Evolutionary conservation across 2,888 invertebrate species (phyloP), one percentile per base, ranked within the genome.

Genomic region (Eulithis testata): DNA sequence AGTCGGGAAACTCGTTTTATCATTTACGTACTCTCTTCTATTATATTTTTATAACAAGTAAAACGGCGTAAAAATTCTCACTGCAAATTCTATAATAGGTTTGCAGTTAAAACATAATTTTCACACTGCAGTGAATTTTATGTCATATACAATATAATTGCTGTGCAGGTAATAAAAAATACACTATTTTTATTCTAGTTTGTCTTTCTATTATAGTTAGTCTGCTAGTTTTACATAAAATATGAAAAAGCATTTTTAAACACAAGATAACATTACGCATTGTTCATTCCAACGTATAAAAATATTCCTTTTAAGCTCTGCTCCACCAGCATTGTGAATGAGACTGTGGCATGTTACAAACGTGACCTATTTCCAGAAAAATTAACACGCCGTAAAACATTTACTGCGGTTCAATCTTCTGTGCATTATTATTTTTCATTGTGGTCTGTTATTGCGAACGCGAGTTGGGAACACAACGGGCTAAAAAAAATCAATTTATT

Each of bases 401-500:
- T 83, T 82, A 80, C 77, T 70, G 78, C 76, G 76, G 80, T 79
- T 82, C 82, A 85, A 86, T 87, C 81, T 83, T 81, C 78, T 77
- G 77, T 81, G 78, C 79, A 76, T 82, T 84, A 88, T 88, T 84
- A 87, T 86, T 87, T 89, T 88, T 89, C 86, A 89, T 88, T 88
- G 86, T 85, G 82, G 83, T 76, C 80, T 81, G 84, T 87, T 86
- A 87, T 88, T 87, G 84, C 82, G 85, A 81, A 86, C 85, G 83
- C 84, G 85, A 83, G 85, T 80, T 81, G 87, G 76, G 78, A 87
- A 82, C 83, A 81, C 78, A 86, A 84, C 82, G 79, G 81, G 85
- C 84, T 85, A 87, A 89, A 90, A 90, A 89, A 89, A 87, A 90
- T 87, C 89, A 87, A 90, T 91, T 90, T 91, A 90, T 91, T 91